Conservation (phyloP, 2,113 vertebrate species). For the Blennius ocellaris region DNA sequence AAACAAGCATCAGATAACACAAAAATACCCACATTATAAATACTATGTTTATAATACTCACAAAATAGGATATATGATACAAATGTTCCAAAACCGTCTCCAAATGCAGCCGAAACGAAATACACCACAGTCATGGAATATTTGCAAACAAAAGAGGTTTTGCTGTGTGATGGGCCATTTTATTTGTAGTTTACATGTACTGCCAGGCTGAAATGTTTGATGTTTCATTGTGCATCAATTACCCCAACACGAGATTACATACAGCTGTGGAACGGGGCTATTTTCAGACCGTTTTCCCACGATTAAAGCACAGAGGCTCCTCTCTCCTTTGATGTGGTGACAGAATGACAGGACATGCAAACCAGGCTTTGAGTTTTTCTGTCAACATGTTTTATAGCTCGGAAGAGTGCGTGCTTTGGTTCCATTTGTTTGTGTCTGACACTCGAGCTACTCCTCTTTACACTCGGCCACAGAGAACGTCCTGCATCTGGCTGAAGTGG, state of each 20-base stretch:
- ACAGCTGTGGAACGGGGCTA: constrained; percentile 63
- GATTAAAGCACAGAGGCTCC: constrained; percentile 55
- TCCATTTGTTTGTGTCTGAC: constrained; percentile 42
- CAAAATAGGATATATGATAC: constrained; percentile 1
- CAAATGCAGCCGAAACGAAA: constrained; percentile 11
- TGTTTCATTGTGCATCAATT: constrained; percentile 58
- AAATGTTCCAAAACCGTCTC: neutral
- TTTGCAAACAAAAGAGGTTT: constrained; percentile 33
- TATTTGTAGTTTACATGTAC: constrained; percentile 31
- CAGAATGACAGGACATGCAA: constrained; percentile 64
- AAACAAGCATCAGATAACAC: no score
- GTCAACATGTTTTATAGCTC: constrained; percentile 69
- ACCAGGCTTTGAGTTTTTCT: constrained; percentile 45
- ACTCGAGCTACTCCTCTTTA: neutral
- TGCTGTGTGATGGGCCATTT: constrained; percentile 21
- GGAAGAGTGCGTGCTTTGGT: constrained; percentile 45
- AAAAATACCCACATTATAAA: no score
- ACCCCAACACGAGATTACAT: constrained; percentile 59
- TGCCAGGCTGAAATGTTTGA: constrained; percentile 46
- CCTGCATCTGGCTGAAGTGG: no score
- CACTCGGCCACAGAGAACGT: no score
- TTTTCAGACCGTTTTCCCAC: constrained; percentile 72
- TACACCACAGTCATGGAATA: constrained; percentile 10
- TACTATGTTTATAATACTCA: neutral
- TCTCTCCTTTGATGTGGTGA: constrained; percentile 60